Conservation (phyloP, 2,797 vertebrate species). For the Chromobotia macracanthus region DNA sequence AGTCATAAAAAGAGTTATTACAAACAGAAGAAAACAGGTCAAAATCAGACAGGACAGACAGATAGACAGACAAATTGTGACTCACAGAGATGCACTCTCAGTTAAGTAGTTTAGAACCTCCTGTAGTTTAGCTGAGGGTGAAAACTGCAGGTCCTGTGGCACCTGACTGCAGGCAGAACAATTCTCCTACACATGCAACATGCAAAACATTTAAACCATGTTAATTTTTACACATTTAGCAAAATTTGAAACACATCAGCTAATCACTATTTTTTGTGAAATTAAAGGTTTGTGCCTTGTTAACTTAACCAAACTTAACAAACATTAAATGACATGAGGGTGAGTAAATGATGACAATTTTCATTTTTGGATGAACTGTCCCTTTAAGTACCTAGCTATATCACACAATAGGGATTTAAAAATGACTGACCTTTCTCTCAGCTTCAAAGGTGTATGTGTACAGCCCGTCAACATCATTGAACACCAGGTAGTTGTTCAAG, state of each 20-base stretch:
- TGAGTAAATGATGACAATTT: too few species aligned
- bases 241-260: neutral
- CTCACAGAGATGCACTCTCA: constrained; percentile 87
- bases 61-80: constrained; percentile 48
- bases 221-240: neutral
- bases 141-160: constrained; percentile 86
- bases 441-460: constrained; percentile 92
- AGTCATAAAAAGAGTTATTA: neutral
- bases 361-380: neutral
- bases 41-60: neutral
- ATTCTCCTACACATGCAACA: constrained; percentile 78
- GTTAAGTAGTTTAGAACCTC: constrained; percentile 89
- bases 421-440: constrained; percentile 86
- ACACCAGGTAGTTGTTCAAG: constrained; percentile 92
- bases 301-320: too few species aligned
- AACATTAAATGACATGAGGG: too few species aligned
- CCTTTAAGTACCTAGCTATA: neutral
- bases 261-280: neutral
- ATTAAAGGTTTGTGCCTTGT: too few species aligned
- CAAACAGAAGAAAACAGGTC: neutral
- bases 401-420: neutral
- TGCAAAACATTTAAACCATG: neutral
- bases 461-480: constrained; percentile 89
- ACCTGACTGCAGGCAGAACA: constrained; percentile 92
- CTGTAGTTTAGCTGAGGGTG: constrained; percentile 87